Conservation (phyloP, 1,140 invertebrate species). For the Philopotamus ludificatus region DNA sequence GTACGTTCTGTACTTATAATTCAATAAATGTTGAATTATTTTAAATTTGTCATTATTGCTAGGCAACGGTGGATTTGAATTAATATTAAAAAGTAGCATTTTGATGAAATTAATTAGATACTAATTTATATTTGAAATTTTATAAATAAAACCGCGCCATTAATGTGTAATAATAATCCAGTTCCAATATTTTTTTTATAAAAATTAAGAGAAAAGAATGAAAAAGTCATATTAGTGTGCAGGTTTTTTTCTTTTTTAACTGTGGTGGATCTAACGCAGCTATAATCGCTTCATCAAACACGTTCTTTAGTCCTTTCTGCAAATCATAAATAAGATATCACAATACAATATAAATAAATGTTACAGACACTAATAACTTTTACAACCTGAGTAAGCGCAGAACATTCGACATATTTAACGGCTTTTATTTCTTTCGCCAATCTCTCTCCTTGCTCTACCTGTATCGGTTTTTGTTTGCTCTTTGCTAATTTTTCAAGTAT, state of each 20-base stretch:
- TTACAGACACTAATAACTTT: background rate
- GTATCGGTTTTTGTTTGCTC: constrained; percentile 99
- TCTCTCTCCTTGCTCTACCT: constrained; percentile 94
- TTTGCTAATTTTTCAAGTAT: constrained; percentile 99
- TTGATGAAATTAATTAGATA: too few species aligned
- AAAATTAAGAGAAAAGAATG: too few species aligned
- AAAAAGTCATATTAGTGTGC: constrained; percentile 5
- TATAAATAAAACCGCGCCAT: too few species aligned
- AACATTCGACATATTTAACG: constrained; percentile 99
- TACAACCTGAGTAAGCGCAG: constrained; percentile 73
- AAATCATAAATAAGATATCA: background rate
- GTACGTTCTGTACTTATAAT: too few species aligned
- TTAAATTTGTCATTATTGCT: too few species aligned
- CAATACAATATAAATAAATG: background rate
- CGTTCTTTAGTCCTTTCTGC: constrained; percentile 18
- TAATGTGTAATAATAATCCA: too few species aligned
- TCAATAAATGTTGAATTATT: too few species aligned
- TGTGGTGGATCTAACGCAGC: constrained; percentile 10
- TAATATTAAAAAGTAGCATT: too few species aligned
- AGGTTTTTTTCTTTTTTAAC: constrained; percentile 7
- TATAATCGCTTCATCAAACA: constrained; percentile 24
- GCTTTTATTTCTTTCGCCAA: constrained; percentile 97
- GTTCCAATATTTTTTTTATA: too few species aligned
- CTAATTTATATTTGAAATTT: too few species aligned
- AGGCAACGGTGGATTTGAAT: too few species aligned